Percentiles rank a stretch among this genome's conserved stretches.
These are phyloP conservation scores for Cecropterus lyciades DNA, from an alignment of 1,140 invertebrate genomes.

Conservation along the genomic window DNA sequence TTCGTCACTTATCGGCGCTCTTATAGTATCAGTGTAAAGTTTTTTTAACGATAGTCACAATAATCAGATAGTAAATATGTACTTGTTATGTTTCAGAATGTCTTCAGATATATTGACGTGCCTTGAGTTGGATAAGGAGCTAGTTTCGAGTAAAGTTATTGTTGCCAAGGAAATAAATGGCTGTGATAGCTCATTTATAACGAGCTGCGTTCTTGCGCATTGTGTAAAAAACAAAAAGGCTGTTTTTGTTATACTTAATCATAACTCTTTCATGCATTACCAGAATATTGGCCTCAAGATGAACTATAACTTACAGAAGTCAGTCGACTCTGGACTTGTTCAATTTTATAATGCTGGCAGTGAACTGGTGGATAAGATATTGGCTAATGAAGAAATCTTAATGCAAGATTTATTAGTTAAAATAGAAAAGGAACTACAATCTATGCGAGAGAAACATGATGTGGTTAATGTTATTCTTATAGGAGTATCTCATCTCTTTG, in stretches of 20 bases:
- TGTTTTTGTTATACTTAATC: constrained; percentile 87
- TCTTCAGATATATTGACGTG: constrained; percentile 83
- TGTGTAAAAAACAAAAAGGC: constrained; percentile 84
- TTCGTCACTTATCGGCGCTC: no score
- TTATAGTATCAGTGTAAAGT: no score
- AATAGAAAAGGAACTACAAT: constrained; percentile 52
- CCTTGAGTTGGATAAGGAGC: constrained; percentile 86
- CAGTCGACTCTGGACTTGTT: constrained; percentile 83
- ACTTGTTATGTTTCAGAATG: constrained; percentile 77
- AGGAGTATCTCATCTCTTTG: constrained; percentile 88
- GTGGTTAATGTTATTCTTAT: constrained; percentile 87
- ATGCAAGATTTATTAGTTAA: constrained; percentile 56
- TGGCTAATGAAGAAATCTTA: constrained; percentile 79
- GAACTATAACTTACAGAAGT: constrained; percentile 87
- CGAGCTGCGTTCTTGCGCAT: constrained; percentile 86
- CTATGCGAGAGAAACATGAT: constrained; percentile 61
- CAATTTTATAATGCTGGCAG: constrained; percentile 75
- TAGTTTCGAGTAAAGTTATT: constrained; percentile 82
- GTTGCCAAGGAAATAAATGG: constrained; percentile 88
- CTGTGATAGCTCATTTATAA: constrained; percentile 88
- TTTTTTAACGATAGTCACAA: neutral
- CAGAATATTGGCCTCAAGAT: constrained; percentile 89
- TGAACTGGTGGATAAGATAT: constrained; percentile 80
- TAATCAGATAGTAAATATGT: constrained; percentile 8
- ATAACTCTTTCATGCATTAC: constrained; percentile 89